Evolutionary conservation across 2,797 vertebrate species (phyloP), one percentile per base, ranked within the genome.

Genomic region (Florisuga fusca): DNA sequence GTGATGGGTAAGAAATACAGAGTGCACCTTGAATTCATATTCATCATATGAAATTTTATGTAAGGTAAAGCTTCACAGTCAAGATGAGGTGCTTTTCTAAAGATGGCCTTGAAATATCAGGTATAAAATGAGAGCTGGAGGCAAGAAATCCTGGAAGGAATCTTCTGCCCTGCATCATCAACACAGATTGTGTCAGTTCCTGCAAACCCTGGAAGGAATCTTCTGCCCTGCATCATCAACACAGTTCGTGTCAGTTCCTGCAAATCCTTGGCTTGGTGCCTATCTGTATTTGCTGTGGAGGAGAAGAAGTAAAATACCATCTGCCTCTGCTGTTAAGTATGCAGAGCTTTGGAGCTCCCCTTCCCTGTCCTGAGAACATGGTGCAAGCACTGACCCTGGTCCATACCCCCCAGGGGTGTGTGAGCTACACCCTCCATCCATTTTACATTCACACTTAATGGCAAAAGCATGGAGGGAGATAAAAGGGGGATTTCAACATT

Each of bases 131-230:
- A 92, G 25, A 86, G 6, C 31, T 6, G 46, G 12, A 75, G 64
- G 38, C 19, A 69, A 73, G 36, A 91, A 87, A 74, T 43, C 16
- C 58, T 77, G 34, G 27, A 29, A 36, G 12, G 22, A 53, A 82
- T 84, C 78, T 89, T 75, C 58, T 95, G 59, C 33, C 27, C 19
- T 76, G n/a, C 7, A 72, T 86, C 66, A 72, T 72, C 26, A 13
- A 4, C 10, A 27, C 8, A 76, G 38, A 11, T 66, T 55, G 55
- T 27, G 50, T 33, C 14, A 45, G 48, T 62, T 72, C 62, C 66
- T 45, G 64, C 15, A 81, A 55, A 64, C 8, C 2, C 76, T 81
- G 34, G 27, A 29, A 36, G 12, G 22, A 53, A 82, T 84, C 78
- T 89, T 75, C 58, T 95, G 59, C 33, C 27, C 19, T 76, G n/a